Percentiles rank a stretch among this genome's conserved stretches.
phyloP scores from a whole-genome alignment of 2,797 vertebrate genomes.

The Lacerta agilis region DNA sequence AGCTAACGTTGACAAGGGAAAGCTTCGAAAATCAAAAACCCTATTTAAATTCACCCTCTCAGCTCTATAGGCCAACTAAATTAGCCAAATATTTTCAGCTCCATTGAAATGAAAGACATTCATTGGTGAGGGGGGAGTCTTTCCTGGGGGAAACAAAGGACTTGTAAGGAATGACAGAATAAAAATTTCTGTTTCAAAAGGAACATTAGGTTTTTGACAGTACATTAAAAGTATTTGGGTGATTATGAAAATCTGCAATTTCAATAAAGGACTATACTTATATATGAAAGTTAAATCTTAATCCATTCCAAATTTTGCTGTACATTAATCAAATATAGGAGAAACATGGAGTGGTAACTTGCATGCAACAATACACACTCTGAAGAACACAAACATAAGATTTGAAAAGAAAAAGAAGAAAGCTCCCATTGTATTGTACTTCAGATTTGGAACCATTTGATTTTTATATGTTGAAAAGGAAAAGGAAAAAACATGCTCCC shows the following conservation, averaged over 20 bases:
- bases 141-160: not conserved
- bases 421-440: not conserved
- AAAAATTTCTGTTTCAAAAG: not conserved
- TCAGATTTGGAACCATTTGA: slow-evolving; percentile 7
- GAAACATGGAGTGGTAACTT: slow-evolving; percentile 34
- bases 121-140: not conserved
- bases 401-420: slow-evolving; percentile 3
- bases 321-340: slow-evolving; percentile 32
- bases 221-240: not conserved
- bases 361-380: slow-evolving; percentile 2
- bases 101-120: slow-evolving; percentile 31
- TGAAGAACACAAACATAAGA: not conserved
- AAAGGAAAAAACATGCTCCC: not conserved
- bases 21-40: slow-evolving; percentile 10
- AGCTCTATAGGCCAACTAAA: not conserved
- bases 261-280: slow-evolving; percentile 9
- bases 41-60: slow-evolving; percentile 27
- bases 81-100: slow-evolving; percentile 32
- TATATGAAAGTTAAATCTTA: slow-evolving; percentile 20
- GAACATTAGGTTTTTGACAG: slow-evolving; percentile 23
- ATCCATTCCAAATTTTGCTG: slow-evolving; percentile 48
- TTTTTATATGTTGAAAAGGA: slow-evolving; percentile 23
- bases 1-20: slow-evolving; percentile 10
- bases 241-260: slow-evolving; percentile 29
- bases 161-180: not conserved